Conservation (phyloP, 2,797 vertebrate genomes). For the Propithecus perrieri region DNA sequence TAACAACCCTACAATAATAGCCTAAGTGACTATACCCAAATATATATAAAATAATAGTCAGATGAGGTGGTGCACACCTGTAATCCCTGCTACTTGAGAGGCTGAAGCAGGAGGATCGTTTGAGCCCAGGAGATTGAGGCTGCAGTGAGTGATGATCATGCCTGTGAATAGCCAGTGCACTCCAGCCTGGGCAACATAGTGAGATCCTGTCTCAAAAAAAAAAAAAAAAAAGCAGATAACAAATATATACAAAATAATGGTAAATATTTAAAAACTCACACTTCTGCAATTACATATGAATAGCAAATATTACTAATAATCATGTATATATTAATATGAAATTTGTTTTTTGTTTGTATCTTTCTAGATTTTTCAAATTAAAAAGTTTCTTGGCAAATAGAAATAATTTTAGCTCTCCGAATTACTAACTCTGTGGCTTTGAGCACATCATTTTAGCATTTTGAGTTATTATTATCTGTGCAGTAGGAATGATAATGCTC, state of each 20-base stretch:
- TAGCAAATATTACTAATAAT: neutral
- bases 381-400: neutral
- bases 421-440: neutral
- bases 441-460: neutral
- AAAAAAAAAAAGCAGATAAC: neutral
- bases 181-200: neutral
- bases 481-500: neutral
- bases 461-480: neutral
- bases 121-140: neutral
- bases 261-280: neutral
- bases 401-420: neutral
- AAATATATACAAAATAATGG: neutral
- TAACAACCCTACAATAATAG: neutral
- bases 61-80: neutral
- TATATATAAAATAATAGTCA: neutral
- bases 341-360: neutral
- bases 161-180: neutral
- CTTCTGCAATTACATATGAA: neutral
- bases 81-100: neutral
- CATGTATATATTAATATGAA: neutral
- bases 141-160: neutral
- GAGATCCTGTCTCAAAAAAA: neutral
- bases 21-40: neutral
- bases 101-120: neutral
- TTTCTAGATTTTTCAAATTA: neutral